Base-by-base conservation (phyloP, 1,140 invertebrate genomes). In the Aphelenchoides fujianensis region DNA sequence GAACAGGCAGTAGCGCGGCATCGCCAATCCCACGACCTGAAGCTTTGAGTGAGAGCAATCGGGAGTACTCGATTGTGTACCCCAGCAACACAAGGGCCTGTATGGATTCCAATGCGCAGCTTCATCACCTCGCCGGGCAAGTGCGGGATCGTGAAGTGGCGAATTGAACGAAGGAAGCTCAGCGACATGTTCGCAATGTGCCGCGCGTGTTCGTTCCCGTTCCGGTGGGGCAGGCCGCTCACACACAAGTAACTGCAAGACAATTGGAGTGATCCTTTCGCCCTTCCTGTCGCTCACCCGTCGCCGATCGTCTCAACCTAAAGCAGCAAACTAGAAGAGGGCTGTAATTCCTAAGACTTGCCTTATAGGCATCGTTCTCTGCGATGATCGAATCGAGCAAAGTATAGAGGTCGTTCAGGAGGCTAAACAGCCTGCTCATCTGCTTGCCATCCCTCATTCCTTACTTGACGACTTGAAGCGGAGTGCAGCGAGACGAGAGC, bases 331-430 rank as follows among this genome's bases (percentile, higher is more conserved):
- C n/a, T n/a, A 69, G 12, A 16, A 12, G 27, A 66, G n/a, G 37
- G 19, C 16, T 12, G 2, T 55, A 66, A 1, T n/a, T n/a, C n/a
- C 28, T 66, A 1, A 54, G n/a, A 61, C n/a, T 12, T 66, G 19
- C 94, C 88, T 93, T 93, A 79, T 92, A 92, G 16, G 92, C 91
- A 35, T 90, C 87, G 74, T 90, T 90, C 64, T 89, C 86, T 77
- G 92, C 91, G 74, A 91, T 89, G 2, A 92, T 86, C 2, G 88
- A 85, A 84, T 95, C 92, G 72, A 94, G 91, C 41, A 89, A 89
- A 0, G 91, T 91, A 82, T 91, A 94, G 0, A 93, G 89, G 0
- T 90, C 89, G 81, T 94, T 95, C 86, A 95, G 90, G 2, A 90
- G 90, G 16, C 34, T 66, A 66, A 55, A 16, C 19, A 69, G 67